Conservation (phyloP, 1,140 invertebrate genomes). For the Papilio polyxenes region DNA sequence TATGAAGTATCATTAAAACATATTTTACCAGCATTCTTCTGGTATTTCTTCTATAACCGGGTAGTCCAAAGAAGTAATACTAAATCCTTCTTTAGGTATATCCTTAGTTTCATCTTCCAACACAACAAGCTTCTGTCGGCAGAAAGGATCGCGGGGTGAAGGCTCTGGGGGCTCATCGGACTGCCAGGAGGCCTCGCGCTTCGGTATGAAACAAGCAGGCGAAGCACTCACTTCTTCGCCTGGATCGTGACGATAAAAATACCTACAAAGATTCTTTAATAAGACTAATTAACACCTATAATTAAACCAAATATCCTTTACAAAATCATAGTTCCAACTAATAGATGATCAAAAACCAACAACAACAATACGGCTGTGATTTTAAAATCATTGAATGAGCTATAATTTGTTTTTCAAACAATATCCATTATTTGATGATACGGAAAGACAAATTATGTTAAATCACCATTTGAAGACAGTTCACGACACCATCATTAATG, state of each 20-base stretch:
- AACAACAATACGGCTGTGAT: too few species aligned
- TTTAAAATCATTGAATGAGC: too few species aligned
- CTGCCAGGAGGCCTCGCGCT: conserved; percentile 64
- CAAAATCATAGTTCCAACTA: background rate
- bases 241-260: conserved; percentile 73
- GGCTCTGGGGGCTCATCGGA: conserved; percentile 63
- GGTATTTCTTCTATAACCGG: conserved; percentile 66
- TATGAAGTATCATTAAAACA: too few species aligned
- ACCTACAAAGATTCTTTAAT: conserved; percentile 46
- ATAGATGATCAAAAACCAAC: background rate
- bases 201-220: conserved; percentile 65
- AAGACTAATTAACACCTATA: background rate
- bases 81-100: conserved; percentile 50
- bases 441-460: background rate
- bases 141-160: conserved; percentile 68
- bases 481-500: background rate
- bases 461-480: background rate
- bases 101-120: conserved; percentile 56
- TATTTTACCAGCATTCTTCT: conserved; percentile 58
- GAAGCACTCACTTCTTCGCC: conserved; percentile 67
- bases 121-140: conserved; percentile 55
- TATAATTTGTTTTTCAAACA: too few species aligned
- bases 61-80: conserved; percentile 56
- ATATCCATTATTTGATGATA: too few species aligned
- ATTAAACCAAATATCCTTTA: background rate